These are phyloP conservation scores for Drosophila sordidula DNA, from an alignment of 2,888 invertebrate species.

Conservation along the genomic window DNA sequence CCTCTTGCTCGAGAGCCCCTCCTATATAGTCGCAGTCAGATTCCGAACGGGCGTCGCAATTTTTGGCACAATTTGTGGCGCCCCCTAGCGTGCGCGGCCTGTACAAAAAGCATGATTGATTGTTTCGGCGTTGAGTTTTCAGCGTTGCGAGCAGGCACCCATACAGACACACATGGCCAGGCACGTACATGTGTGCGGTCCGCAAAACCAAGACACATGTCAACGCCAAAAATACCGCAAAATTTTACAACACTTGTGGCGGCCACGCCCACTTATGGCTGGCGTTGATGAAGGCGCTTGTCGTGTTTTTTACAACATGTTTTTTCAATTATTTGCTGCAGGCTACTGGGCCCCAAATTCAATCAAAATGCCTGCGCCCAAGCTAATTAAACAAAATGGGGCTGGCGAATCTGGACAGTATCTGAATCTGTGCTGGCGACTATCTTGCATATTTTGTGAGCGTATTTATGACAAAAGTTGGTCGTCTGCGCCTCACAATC, in stretches of 20 bases:
- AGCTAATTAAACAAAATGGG: conserved; percentile 65
- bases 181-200: background rate
- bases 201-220: conserved; percentile 62
- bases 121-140: conserved; percentile 57
- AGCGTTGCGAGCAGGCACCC: conserved; percentile 19
- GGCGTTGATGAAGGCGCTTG: conserved; percentile 7
- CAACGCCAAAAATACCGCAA: conserved; percentile 62
- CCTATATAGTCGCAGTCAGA: conserved; percentile 11
- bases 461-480: conserved; percentile 65
- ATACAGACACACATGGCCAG: background rate
- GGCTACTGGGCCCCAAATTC: conserved; percentile 53
- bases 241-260: conserved; percentile 59
- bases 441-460: conserved; percentile 12
- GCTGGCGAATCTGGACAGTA: conserved; percentile 11
- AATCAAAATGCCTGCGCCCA: conserved; percentile 59
- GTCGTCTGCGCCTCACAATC: conserved; percentile 33
- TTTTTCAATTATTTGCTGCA: conserved; percentile 58
- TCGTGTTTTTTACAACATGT: conserved; percentile 17
- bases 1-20: background rate
- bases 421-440: conserved; percentile 39
- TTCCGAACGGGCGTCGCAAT: conserved; percentile 10
- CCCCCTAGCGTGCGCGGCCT: conserved; percentile 12
- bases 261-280: conserved; percentile 21
- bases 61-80: conserved; percentile 53
- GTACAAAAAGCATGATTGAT: conserved; percentile 68